A percentile compares a stretch with the other conserved stretches of the same genome.
phyloP scores from a whole-genome alignment of 1,140 invertebrate genomes.

The Drosophila ironensis region DNA sequence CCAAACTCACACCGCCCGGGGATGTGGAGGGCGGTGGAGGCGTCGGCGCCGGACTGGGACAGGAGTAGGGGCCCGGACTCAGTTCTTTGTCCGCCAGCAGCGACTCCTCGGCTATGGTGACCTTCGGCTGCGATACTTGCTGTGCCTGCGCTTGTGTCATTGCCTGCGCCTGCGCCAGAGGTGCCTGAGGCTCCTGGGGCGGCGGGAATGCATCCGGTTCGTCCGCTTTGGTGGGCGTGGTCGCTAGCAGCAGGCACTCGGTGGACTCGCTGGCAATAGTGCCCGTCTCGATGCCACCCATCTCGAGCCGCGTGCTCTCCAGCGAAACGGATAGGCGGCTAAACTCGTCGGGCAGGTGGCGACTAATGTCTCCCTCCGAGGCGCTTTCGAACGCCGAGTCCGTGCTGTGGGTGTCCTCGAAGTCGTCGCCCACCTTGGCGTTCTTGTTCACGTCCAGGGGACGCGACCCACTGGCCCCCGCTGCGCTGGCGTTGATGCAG shows the following conservation, averaged over 20 bases:
- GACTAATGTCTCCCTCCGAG: conserved; percentile 77
- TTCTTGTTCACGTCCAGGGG: conserved; percentile 76
- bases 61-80: conserved; percentile 39
- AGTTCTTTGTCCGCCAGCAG: conserved; percentile 41
- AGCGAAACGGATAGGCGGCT: conserved; percentile 69
- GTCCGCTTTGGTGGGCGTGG: conserved; percentile 21
- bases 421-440: conserved; percentile 59
- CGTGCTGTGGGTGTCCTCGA: conserved; percentile 79
- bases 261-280: conserved; percentile 78
- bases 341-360: conserved; percentile 77
- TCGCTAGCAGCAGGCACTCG: conserved; percentile 59
- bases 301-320: conserved; percentile 71
- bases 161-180: too few species aligned
- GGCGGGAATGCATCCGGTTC: conserved; percentile 16
- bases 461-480: conserved; percentile 36
- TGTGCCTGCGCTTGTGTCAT: too few species aligned
- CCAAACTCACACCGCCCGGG: conserved; percentile 65
- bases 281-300: conserved; percentile 72
- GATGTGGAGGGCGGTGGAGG: conserved; percentile 76
- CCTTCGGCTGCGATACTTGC: too few species aligned
- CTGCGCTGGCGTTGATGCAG: conserved; percentile 53
- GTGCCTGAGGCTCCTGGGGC: too few species aligned
- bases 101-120: conserved; percentile 67
- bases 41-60: conserved; percentile 62
- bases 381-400: conserved; percentile 80